A percentile compares a stretch with the other conserved stretches of the same genome.
phyloP scores from a whole-genome alignment of 2,888 invertebrate genomes.

The Zygothrica quintamaculata region DNA sequence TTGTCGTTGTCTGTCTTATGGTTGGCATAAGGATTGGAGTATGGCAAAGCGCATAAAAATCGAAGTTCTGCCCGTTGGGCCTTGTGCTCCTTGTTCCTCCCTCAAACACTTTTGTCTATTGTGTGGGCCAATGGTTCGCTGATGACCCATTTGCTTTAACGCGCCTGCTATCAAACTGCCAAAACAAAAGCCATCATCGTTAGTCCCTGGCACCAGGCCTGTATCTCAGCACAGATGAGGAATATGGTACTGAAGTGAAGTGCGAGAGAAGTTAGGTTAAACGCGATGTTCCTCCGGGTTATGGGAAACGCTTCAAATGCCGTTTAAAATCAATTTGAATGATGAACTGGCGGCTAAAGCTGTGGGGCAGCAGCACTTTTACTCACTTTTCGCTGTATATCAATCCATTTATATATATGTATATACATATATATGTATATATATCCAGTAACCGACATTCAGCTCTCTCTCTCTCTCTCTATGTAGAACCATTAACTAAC shows the following conservation, averaged over 20 bases:
- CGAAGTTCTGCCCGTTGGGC: slow-evolving; percentile 48
- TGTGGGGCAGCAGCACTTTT: slow-evolving; percentile 31
- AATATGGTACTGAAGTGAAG: too few relatives aligned
- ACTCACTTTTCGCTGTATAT: slow-evolving; percentile 21
- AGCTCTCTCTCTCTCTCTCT: background rate
- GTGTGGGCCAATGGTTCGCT: slow-evolving; percentile 66
- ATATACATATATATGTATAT: background rate
- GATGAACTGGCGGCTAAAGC: slow-evolving; percentile 62
- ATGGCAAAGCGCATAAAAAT: slow-evolving; percentile 63
- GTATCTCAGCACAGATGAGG: slow-evolving; percentile 1
- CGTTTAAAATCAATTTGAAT: slow-evolving; percentile 81
- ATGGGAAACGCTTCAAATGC: slow-evolving; percentile 74
- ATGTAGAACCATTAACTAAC: too few relatives aligned
- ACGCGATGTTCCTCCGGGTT: slow-evolving; percentile 54
- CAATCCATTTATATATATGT: slow-evolving; percentile 32
- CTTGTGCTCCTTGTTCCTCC: background rate
- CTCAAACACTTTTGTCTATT: slow-evolving; percentile 42
- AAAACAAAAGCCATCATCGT: slow-evolving; percentile 80
- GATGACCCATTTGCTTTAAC: slow-evolving; percentile 81
- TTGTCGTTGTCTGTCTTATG: slow-evolving; percentile 55
- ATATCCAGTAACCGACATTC: background rate
- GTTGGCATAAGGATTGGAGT: background rate
- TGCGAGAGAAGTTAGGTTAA: slow-evolving; percentile 3
- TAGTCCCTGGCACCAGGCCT: slow-evolving; percentile 42
- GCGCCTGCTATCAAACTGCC: slow-evolving; percentile 78